Evolutionary conservation across 2,797 vertebrate genomes (phyloP).

Genomic region (Brotula barbata): DNA sequence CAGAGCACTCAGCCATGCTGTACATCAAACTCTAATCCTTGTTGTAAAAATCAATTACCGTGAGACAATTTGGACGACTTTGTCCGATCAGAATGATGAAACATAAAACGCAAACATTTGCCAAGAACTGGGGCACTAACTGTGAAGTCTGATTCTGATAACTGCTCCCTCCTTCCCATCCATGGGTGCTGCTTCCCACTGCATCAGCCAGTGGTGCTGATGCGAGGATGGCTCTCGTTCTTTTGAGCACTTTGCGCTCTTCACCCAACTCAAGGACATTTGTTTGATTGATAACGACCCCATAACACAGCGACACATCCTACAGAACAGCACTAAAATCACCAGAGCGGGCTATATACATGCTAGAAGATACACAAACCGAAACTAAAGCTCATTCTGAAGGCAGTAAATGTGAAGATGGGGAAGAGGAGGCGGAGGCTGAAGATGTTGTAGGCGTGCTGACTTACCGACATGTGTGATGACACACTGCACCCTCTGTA

Average conservation of each 20-base stretch:
- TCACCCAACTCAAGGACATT: neutral
- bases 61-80: too few relatives aligned
- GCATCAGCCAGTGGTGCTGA: conserved; percentile 43
- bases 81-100: too few relatives aligned
- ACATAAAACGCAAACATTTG: too few relatives aligned
- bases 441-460: neutral
- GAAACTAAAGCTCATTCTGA: neutral
- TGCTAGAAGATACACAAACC: neutral
- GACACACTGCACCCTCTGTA: conserved; percentile 87
- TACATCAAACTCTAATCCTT: too few relatives aligned
- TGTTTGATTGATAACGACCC: neutral
- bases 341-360: neutral
- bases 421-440: neutral
- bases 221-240: conserved; percentile 37
- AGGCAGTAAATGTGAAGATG: neutral
- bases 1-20: too few relatives aligned
- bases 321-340: neutral
- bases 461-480: conserved; percentile 94
- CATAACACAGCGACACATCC: neutral
- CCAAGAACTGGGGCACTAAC: too few relatives aligned
- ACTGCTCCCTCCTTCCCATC: conserved; percentile 8
- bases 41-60: too few relatives aligned
- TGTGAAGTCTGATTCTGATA: too few relatives aligned
- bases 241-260: conserved; percentile 10
- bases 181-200: conserved; percentile 13